These are phyloP conservation scores for Stylophora pistillata DNA, from an alignment of 64 coral and sea anemone genomes.

Conservation along the genomic window DNA sequence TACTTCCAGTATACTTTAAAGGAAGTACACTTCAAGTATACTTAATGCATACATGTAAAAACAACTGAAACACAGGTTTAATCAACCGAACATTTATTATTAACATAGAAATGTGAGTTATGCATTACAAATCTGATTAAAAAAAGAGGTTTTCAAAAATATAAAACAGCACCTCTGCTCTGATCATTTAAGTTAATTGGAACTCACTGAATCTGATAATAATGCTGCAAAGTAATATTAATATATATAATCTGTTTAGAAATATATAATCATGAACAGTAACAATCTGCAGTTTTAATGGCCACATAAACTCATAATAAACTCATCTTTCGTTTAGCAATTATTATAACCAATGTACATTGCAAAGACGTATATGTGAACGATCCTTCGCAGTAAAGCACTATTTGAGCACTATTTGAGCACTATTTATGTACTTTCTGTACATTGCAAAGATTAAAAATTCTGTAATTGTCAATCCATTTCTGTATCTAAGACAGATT, in stretches of 20 bases:
- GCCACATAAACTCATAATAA: conserved; percentile 5
- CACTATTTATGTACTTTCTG: too few relatives aligned
- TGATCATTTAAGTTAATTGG: conserved; percentile 12
- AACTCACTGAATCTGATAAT: conserved; percentile 17
- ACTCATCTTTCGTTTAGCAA: conserved; percentile 2
- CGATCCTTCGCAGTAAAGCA: too few relatives aligned
- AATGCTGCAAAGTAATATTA: too few relatives aligned
- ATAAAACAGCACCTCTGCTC: neutral
- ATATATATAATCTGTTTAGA: neutral
- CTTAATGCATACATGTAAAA: too few relatives aligned
- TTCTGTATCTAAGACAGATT: too few relatives aligned
- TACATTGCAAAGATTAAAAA: too few relatives aligned
- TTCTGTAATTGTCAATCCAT: neutral
- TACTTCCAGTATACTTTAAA: too few relatives aligned
- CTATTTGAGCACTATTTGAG: too few relatives aligned
- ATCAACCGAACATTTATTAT: too few relatives aligned
- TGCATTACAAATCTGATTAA: conserved; percentile 16
- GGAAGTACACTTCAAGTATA: too few relatives aligned
- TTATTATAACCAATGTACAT: neutral
- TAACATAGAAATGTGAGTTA: neutral
- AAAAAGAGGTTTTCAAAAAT: conserved; percentile 9
- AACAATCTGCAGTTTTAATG: conserved; percentile 18
- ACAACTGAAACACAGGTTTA: too few relatives aligned
- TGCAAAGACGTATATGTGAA: too few relatives aligned
- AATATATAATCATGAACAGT: neutral